Base-by-base conservation (phyloP, 2,888 invertebrate genomes). In the Lasioglossum leucozonium region DNA sequence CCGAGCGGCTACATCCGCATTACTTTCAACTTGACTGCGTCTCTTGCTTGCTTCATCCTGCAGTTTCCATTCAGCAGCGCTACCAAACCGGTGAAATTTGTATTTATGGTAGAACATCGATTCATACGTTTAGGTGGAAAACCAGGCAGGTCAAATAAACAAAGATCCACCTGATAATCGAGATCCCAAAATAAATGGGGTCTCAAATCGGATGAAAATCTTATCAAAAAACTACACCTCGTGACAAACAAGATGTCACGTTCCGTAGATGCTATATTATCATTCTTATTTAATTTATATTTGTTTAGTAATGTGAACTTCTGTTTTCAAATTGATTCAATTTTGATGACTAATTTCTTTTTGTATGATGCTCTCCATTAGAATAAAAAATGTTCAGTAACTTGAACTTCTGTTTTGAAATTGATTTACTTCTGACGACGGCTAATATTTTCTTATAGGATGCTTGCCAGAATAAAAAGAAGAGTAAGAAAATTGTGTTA, bases 1-100 rank as follows among this genome's bases (percentile, higher is more conserved):
- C 82, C 88, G 85, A 87, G 82, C 82, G 75, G n/a, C 81, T 82
- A 79, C 89, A 90, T 90, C 90, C 90, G 90, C 89, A 84, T 90
- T 89, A 87, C 88, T 90, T 89, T 89, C 85, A 85, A 90, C 77
- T 81, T 34, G 11, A 71, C 62, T 26, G 77, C 67, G 76, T 75
- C 69, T 72, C 69, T 16, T 16, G 44, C 11, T 73, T 44, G 58
- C 58, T 6, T 74, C 6, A 40, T n/a, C 51, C 16, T 47, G 34
- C 55, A 34, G 30, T 42, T 42, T 65, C 58, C 58, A 55, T 8
- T 55, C 26, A 16, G 26, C 58, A 22, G 16, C 72, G 16, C 69
- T 22, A n/a, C 40, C 26, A 51, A 72, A 67, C 65, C 34, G 10
- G 26, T 44, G 22, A 75, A 30, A 16, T 65, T 71, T 51, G 26